Evolutionary conservation across 2,888 invertebrate genomes (phyloP).

Genomic region (Hemistola chrysoprasaria): DNA sequence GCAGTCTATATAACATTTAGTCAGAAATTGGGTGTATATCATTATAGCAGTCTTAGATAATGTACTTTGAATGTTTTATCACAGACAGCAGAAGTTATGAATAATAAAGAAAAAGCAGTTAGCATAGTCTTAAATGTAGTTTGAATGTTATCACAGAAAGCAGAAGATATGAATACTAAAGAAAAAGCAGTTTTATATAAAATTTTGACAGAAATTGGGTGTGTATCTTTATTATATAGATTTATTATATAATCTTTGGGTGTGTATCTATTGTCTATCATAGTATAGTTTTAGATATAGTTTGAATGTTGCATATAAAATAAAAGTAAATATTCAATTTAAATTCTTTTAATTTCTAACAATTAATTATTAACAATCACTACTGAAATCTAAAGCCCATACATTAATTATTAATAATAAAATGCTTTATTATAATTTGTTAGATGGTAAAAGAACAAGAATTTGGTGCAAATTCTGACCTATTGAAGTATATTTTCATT

Average conservation of each 20-base stretch:
- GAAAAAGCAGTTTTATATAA: constrained; percentile 7
- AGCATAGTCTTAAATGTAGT: too few species aligned
- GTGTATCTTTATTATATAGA: constrained; percentile 13
- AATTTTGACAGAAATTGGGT: constrained; percentile 18
- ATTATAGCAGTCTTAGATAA: too few species aligned
- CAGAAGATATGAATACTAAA: background rate
- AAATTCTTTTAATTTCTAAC: constrained; percentile 57
- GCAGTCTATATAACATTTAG: too few species aligned
- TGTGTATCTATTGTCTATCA: constrained; percentile 21
- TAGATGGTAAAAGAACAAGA: constrained; percentile 13
- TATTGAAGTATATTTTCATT: constrained; percentile 22
- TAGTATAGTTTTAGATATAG: constrained; percentile 34
- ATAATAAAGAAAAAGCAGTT: too few species aligned
- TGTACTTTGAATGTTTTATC: too few species aligned
- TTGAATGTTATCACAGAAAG: too few species aligned
- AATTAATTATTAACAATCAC: constrained; percentile 51
- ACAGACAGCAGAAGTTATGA: too few species aligned
- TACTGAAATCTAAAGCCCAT: constrained; percentile 44
- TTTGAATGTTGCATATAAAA: constrained; percentile 30
- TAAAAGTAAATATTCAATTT: constrained; percentile 32
- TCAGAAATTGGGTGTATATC: too few species aligned
- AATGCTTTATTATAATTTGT: constrained; percentile 37
- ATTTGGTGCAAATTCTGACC: constrained; percentile 6
- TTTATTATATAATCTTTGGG: constrained; percentile 18
- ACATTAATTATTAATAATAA: constrained; percentile 49